Base-by-base conservation (phyloP, 1,140 invertebrate genomes). In the Bradynema listronoti region DNA sequence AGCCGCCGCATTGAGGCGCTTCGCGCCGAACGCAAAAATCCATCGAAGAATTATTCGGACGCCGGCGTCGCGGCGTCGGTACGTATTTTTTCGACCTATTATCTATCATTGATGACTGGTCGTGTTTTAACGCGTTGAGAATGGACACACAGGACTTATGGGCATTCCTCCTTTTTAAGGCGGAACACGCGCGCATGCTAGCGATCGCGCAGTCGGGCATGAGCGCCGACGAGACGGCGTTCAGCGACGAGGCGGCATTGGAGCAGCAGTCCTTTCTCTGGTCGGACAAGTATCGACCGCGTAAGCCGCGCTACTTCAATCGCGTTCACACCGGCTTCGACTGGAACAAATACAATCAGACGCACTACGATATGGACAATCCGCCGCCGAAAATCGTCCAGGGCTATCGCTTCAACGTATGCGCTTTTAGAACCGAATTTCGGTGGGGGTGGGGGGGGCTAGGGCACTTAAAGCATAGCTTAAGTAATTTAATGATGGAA, bases 331-430 rank as follows among this genome's bases (percentile, higher is more conserved):
- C 83, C n/a, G 82, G 95, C 4, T 99, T 98, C 81, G 94, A 98
- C 78, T 99, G 95, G 95, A 99, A 99, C 80, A 98, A 98, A 79
- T 99, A 99, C 79, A 99, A 99, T 82, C 94, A 99, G 80, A 98
- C 93, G 14, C 93, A 98, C 82, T 99, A 99, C 79, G 94, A 99
- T 78, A 93, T 97, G 86, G 95, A 99, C 80, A 99, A 99, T 83
- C 94, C 95, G 36, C 95, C 95, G 16, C 95, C 95, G 0, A 99
- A 99, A 82, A 96, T 99, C 77, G 95, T 99, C 0, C 94, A 99
- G 80, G 95, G 95, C 27, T 99, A 99, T 82, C 98, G 98, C 79
- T 99, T 99, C 81, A 99, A 99, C 81, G 82, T 83, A 76, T 79
- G 80, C 79, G 19, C 34, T 22, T 47, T 47, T 47, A 22, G 19